A percentile compares a stretch with the other conserved stretches of the same genome.
These are phyloP conservation scores for Picathartes gymnocephalus DNA, from an alignment of 2,113 vertebrate species.

Conservation along the genomic window DNA sequence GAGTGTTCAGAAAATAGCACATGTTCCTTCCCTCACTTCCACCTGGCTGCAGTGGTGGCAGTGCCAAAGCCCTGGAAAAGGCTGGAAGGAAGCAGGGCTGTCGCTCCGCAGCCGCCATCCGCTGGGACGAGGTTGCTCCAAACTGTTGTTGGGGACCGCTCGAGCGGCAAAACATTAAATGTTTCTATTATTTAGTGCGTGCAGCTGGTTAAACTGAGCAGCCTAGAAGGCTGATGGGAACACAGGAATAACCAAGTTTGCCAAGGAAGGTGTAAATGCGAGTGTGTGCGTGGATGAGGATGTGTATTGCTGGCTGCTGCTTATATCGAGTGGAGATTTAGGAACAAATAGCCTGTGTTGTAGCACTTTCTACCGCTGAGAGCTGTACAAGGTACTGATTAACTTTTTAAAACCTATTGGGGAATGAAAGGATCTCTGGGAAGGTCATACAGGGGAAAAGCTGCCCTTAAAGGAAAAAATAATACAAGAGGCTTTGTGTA, in stretches of 20 bases:
- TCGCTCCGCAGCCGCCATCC: background rate
- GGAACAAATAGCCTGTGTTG: constrained; percentile 8
- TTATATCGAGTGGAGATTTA: background rate
- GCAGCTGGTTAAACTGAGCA: constrained; percentile 51
- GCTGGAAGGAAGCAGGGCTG: constrained; percentile 9
- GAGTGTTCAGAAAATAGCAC: constrained; percentile 20
- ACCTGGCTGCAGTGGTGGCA: background rate
- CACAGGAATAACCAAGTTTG: constrained; percentile 33
- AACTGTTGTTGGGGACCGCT: background rate
- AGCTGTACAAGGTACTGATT: constrained; percentile 4
- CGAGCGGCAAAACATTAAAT: constrained; percentile 38
- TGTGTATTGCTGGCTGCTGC: background rate
- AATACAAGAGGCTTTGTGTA: background rate
- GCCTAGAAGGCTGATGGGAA: constrained; percentile 17
- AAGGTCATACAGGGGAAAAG: background rate
- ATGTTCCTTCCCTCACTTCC: background rate
- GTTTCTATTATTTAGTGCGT: constrained; percentile 56
- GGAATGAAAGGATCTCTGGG: background rate
- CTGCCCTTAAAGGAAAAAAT: background rate
- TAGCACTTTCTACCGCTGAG: background rate
- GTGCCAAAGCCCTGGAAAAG: background rate
- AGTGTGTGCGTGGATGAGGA: background rate
- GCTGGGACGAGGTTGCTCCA: background rate
- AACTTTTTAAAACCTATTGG: constrained; percentile 19
- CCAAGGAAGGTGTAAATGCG: background rate